Evolutionary conservation across 2,888 invertebrate species (phyloP), one percentile per base, ranked within the genome.

Genomic region (Arctia plantaginis): DNA sequence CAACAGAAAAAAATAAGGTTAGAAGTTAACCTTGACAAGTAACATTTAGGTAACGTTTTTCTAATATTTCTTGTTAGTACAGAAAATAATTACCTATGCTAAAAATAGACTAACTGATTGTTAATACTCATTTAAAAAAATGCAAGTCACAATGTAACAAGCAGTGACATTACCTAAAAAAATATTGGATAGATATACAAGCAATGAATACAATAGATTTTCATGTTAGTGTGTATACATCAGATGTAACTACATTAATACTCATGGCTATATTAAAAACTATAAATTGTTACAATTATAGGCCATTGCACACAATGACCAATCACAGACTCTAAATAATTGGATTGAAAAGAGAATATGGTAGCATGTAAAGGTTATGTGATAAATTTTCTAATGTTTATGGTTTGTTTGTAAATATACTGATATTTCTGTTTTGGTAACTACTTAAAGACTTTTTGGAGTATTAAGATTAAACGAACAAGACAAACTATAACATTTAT

Each of bases 341-440:
- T 66, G 69, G 66, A 65, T 69, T 66, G 66, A 47, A 15, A 67
- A 62, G 69, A 79, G 69, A 79, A 73, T 76, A 69, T 75, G 71
- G 77, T 69, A 27, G 30, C 67, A 68, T 74, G 70, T 79, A 76
- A 80, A 81, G 83, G 83, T 84, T 84, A 84, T 81, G 78, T 81
- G 73, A 71, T 44, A 64, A 73, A 51, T 62, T 27, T 66, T 69
- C 69, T 70, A 66, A 73, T 77, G 67, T 72, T 78, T 77, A 77
- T 68, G 68, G 67, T 79, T 82, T 84, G 84, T 80, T 83, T 83
- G 79, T 82, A 80, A 84, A 84, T 83, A 78, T 70, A 67, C 68
- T 44, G 44, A 27, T 30, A 66, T 70, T 62, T 74, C 59, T 75
- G 69, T 72, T 79, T 76, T 35, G 73, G 30, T 33, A 41, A 70